Base-by-base conservation (phyloP, 2,888 invertebrate species). In the Rhagium mordax region DNA sequence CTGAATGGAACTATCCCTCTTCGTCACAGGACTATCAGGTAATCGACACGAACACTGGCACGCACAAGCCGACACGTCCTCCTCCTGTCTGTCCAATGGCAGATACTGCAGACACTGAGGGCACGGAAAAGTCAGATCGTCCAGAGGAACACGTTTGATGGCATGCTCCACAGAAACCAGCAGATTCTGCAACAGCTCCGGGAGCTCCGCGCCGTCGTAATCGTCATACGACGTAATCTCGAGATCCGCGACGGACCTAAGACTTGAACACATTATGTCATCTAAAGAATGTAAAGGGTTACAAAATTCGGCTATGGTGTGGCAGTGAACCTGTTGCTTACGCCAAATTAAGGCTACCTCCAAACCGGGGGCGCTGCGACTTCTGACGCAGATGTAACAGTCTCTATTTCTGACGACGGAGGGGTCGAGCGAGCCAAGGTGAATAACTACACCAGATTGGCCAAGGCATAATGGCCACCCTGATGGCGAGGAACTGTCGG, bases 391-490 rank as follows among this genome's bases (percentile, higher is more conserved):
- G 80, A 93, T 88, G 88, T 92, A 93, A 86, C 92, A 91, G 88
- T 93, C 93, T 84, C 90, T 89, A 83, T 90, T 89, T 83, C 91
- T 89, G 79, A 93, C 87, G 80, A 90, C 87, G 77, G 91, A 90
- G 77, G 91, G 90, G 84, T 91, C 91, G 85, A 92, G 89, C 81
- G 91, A 90, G 78, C 92, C 92, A 83, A 93, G 88, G 83, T 93
- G 92, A 81, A 93, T 87, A 81, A 91, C 89, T 84, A 93, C 88
- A 81, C 92, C 92, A 84, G 90, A 90, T 70, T 85, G 86, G 81
- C 90, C 90, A 83, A 92, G 89, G 84, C 91, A 91, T 86, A 93
- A 87, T 74, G 93, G 93, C 93, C 93, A 93, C 86, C 93, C 93
- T 84, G 89, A 86, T 79, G 91, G 90, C 82, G 90, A 85, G 72